These are phyloP conservation scores for Melanotaenia pygmaea DNA, from an alignment of 2,797 vertebrate species.

Conservation along the genomic window DNA sequence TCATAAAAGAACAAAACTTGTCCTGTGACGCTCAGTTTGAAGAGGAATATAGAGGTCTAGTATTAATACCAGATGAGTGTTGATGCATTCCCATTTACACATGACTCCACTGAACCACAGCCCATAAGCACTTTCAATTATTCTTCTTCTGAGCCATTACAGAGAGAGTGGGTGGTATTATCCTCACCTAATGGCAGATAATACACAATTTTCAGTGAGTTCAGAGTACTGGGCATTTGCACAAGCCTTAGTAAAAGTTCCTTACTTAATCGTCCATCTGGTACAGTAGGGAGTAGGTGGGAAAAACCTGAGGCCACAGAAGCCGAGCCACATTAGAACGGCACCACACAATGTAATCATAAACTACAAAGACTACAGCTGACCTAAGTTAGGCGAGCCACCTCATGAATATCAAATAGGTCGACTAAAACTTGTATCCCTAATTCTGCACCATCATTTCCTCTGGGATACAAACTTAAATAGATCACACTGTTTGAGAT, in stretches of 20 bases:
- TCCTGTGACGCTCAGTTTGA: slow-evolving; percentile 31
- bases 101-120: slow-evolving; percentile 72
- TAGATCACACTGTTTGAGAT: slow-evolving; percentile 76
- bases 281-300: slow-evolving; percentile 70
- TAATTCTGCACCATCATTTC: slow-evolving; percentile 72
- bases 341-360: slow-evolving; percentile 31
- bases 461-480: slow-evolving; percentile 76
- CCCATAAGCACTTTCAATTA: slow-evolving; percentile 76
- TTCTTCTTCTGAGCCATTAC: slow-evolving; percentile 79
- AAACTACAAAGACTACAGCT: slow-evolving; percentile 38
- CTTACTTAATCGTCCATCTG: slow-evolving; percentile 82
- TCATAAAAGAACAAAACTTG: slow-evolving; percentile 47
- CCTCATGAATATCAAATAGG: slow-evolving; percentile 64
- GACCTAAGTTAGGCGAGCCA: slow-evolving; percentile 39
- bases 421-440: slow-evolving; percentile 60
- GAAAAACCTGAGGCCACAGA: slow-evolving; percentile 68
- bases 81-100: slow-evolving; percentile 56
- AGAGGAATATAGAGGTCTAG: slow-evolving; percentile 46
- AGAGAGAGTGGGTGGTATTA: slow-evolving; percentile 77
- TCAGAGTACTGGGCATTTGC: slow-evolving; percentile 78
- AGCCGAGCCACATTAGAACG: slow-evolving; percentile 42
- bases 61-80: slow-evolving; percentile 58
- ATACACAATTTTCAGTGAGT: slow-evolving; percentile 80
- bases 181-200: slow-evolving; percentile 80
- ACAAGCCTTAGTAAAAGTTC: slow-evolving; percentile 78